Percentiles rank a stretch among this genome's conserved stretches.
Evolutionary conservation across 2,888 invertebrate genomes (phyloP).

Genomic region (Caenorhabditis zanzibari): DNA sequence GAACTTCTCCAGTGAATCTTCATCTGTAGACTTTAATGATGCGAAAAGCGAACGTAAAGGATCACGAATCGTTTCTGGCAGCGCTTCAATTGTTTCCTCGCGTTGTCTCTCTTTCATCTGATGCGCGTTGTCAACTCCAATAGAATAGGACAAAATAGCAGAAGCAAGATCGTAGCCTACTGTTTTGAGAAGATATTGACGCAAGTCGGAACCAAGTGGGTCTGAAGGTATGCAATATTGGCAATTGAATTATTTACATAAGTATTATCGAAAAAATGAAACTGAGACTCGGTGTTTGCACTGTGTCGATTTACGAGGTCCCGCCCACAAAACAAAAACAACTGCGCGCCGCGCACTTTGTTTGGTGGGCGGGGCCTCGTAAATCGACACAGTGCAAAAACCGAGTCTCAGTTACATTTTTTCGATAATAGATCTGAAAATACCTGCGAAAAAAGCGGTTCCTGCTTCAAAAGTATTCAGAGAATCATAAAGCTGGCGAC

Average conservation of each 20-base stretch:
- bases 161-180: constrained; percentile 69
- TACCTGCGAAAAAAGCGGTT: constrained; percentile 66
- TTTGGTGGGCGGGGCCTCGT: too few relatives aligned
- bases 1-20: constrained; percentile 44
- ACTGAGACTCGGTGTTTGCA: too few relatives aligned
- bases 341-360: too few relatives aligned
- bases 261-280: too few relatives aligned
- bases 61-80: constrained; percentile 57
- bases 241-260: too few relatives aligned
- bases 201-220: constrained; percentile 70
- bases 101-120: constrained; percentile 71
- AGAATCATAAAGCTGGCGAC: constrained; percentile 71
- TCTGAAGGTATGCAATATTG: constrained; percentile 57
- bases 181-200: constrained; percentile 69
- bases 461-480: constrained; percentile 74
- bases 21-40: constrained; percentile 44
- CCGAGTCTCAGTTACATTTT: too few relatives aligned
- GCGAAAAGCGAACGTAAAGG: constrained; percentile 60
- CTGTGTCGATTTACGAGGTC: too few relatives aligned
- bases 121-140: constrained; percentile 63
- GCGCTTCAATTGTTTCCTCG: constrained; percentile 63
- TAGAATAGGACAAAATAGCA: constrained; percentile 67
- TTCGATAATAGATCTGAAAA: too few relatives aligned
- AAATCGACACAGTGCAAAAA: too few relatives aligned
- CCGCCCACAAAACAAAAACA: too few relatives aligned